Conservation (phyloP, 2,888 invertebrate species). For the Rhyacophila evoluta region DNA sequence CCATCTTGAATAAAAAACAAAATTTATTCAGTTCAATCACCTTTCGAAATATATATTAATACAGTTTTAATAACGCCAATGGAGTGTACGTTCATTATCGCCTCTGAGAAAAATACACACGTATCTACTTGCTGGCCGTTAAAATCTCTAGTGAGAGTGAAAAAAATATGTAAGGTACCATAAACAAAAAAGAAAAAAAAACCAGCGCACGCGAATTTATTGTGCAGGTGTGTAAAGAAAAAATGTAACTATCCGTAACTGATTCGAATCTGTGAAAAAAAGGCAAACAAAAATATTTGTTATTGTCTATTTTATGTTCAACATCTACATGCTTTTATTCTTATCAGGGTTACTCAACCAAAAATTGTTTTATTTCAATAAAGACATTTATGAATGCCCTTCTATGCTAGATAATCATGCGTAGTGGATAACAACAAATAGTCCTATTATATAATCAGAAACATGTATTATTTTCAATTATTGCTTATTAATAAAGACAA, state of each 20-base stretch:
- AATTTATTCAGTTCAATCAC: conserved; percentile 4
- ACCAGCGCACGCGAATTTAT: neutral
- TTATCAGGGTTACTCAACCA: no score
- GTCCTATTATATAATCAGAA: no score
- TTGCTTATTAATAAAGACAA: no score
- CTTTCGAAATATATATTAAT: conserved; percentile 4
- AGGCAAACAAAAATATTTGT: no score
- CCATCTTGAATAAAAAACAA: neutral
- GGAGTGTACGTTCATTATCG: neutral
- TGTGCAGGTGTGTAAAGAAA: neutral
- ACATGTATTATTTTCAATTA: no score
- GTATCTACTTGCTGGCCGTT: neutral
- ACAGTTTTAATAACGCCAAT: conserved; percentile 15
- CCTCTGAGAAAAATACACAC: neutral
- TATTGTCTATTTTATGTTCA: no score
- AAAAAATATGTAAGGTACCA: neutral
- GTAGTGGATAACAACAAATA: no score
- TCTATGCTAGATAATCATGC: no score
- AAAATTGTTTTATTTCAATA: no score
- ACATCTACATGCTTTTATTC: neutral
- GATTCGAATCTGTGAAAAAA: neutral
- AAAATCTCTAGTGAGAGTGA: conserved; percentile 13
- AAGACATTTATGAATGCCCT: no score
- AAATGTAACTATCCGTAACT: neutral
- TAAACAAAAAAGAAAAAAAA: neutral